A percentile compares a stretch with the other conserved stretches of the same genome.
phyloP scores from a whole-genome alignment of 2,888 invertebrate genomes.

The Drosophila niveifrons region DNA sequence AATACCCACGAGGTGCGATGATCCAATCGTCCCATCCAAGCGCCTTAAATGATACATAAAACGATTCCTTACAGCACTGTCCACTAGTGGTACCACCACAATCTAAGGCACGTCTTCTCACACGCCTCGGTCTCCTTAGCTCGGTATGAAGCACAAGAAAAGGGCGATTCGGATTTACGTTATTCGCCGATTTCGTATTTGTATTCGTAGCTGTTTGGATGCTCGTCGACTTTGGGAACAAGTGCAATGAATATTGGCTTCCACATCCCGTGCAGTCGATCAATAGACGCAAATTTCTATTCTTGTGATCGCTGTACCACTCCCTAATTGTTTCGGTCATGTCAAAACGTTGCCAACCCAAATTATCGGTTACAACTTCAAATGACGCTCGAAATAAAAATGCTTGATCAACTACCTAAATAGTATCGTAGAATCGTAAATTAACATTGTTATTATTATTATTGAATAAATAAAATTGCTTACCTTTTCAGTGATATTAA shows the following conservation, averaged over 20 bases:
- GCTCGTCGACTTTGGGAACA: constrained; percentile 83
- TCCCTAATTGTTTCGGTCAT: constrained; percentile 91
- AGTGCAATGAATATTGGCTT: constrained; percentile 89
- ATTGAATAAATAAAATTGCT: constrained; percentile 12
- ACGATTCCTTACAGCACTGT: constrained; percentile 95
- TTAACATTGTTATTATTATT: background rate
- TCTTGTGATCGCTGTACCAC: constrained; percentile 87
- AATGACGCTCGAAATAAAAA: constrained; percentile 87
- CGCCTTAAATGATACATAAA: constrained; percentile 96
- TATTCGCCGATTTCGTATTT: constrained; percentile 18
- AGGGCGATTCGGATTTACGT: constrained; percentile 90
- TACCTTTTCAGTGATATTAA: constrained; percentile 79
- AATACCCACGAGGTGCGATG: constrained; percentile 95
- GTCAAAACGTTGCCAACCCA: constrained; percentile 95
- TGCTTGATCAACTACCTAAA: constrained; percentile 88
- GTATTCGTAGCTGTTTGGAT: constrained; percentile 10
- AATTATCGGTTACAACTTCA: constrained; percentile 88
- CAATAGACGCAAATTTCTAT: constrained; percentile 89
- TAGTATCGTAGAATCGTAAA: background rate
- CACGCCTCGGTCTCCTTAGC: constrained; percentile 89
- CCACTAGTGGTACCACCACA: constrained; percentile 88
- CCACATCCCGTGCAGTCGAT: constrained; percentile 95
- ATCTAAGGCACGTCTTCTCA: constrained; percentile 93
- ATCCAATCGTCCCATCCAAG: constrained; percentile 98
- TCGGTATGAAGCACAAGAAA: constrained; percentile 93